phyloP scores from a whole-genome alignment of 2,113 vertebrate species.

The Orthonyx spaldingii region DNA sequence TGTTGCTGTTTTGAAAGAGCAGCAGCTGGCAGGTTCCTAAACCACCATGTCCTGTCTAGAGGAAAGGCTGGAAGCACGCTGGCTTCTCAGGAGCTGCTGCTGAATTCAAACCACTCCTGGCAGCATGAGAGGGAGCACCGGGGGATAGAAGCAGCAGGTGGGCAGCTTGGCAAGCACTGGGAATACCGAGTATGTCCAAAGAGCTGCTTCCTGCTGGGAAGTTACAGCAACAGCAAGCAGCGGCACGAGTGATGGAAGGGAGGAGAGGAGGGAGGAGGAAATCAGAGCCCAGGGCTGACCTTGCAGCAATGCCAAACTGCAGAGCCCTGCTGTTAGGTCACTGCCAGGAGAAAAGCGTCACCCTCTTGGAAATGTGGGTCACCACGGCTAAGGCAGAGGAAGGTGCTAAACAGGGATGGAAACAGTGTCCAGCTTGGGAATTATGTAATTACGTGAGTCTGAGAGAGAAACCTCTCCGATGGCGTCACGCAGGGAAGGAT shows the following conservation, averaged over 20 bases:
- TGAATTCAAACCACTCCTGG: background rate
- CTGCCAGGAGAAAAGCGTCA: background rate
- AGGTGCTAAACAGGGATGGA: background rate
- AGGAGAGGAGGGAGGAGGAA: background rate
- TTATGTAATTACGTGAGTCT: background rate
- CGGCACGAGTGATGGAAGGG: background rate
- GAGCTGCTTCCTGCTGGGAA: background rate
- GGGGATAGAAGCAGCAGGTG: background rate
- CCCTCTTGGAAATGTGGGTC: background rate
- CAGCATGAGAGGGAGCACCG: background rate
- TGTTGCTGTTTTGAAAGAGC: background rate
- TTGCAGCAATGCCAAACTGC: background rate
- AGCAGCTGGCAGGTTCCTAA: background rate
- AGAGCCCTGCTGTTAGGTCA: background rate
- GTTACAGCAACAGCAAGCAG: background rate
- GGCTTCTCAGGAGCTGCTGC: background rate
- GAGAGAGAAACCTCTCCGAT: background rate
- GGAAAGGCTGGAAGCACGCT: background rate
- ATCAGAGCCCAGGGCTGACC: background rate
- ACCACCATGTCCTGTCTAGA: fast-evolving
- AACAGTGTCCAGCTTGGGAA: background rate
- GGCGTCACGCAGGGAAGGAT: background rate
- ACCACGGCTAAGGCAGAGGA: background rate
- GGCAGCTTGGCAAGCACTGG: background rate
- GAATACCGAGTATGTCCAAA: background rate